Conservation (phyloP, 2,797 vertebrate genomes). For the Fratercula arctica region DNA sequence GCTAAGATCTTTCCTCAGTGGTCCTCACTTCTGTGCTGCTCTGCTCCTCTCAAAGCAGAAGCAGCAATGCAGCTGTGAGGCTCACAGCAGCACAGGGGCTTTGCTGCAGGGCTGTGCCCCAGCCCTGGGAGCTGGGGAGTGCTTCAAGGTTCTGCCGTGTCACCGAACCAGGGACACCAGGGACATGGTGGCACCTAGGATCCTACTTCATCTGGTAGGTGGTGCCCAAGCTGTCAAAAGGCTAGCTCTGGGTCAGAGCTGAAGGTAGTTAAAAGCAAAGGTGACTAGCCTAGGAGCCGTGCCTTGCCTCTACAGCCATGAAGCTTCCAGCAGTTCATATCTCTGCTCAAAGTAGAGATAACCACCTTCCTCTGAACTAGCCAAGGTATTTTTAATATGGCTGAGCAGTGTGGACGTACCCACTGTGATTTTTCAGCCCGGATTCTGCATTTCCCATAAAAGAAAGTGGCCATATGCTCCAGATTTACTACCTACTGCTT, state of each 20-base stretch:
- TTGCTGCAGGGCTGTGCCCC: neutral
- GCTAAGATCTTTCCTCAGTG: neutral
- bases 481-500: conserved; percentile 57
- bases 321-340: neutral
- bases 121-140: neutral
- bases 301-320: neutral
- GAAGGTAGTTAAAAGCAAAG: neutral
- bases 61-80: neutral
- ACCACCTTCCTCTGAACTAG: neutral
- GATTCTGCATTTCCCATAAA: conserved; percentile 18
- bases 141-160: neutral
- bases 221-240: neutral
- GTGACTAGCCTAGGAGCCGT: neutral
- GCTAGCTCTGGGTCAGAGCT: neutral
- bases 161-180: neutral
- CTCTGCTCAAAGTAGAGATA: neutral
- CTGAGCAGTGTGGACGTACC: neutral
- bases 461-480: conserved; percentile 47
- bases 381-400: conserved; percentile 30
- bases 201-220: neutral
- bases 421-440: neutral
- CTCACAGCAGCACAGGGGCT: neutral
- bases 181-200: neutral
- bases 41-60: neutral
- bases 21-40: neutral